Percentiles rank a stretch among this genome's conserved stretches.
Evolutionary conservation across 2,888 invertebrate genomes (phyloP).

Genomic region (Thymelicus acteon): DNA sequence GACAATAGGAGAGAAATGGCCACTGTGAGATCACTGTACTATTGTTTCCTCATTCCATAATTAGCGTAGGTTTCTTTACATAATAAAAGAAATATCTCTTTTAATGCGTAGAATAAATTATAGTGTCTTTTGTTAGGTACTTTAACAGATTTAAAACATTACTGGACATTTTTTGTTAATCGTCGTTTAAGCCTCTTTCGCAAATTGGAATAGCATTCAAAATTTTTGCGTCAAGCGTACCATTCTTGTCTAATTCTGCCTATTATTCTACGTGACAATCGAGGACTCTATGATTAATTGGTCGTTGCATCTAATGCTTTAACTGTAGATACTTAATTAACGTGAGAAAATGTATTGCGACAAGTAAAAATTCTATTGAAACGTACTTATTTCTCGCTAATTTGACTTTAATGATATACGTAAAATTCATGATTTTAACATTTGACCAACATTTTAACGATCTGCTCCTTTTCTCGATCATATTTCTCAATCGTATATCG

Average conservation of each 20-base stretch:
- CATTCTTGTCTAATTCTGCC: constrained; percentile 20
- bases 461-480: background rate
- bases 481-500: background rate
- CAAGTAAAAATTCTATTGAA: constrained; percentile 15
- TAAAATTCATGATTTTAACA: background rate
- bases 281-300: constrained; percentile 34
- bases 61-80: background rate
- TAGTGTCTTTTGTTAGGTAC: too few relatives aligned
- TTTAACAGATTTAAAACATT: too few relatives aligned
- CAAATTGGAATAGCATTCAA: constrained; percentile 14
- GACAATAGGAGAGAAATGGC: too few relatives aligned
- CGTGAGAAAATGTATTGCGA: constrained; percentile 33
- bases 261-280: constrained; percentile 33
- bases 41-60: background rate
- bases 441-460: background rate
- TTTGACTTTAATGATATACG: constrained; percentile 16
- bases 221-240: constrained; percentile 18
- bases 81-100: background rate
- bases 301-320: constrained; percentile 28
- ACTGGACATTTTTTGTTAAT: constrained; percentile 4
- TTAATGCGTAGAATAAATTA: too few relatives aligned
- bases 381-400: background rate
- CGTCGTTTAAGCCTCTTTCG: constrained; percentile 22
- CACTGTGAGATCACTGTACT: background rate
- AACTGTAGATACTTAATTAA: constrained; percentile 20